Base-by-base conservation (phyloP, 2,888 invertebrate species). In the Napeogenes inachia region DNA sequence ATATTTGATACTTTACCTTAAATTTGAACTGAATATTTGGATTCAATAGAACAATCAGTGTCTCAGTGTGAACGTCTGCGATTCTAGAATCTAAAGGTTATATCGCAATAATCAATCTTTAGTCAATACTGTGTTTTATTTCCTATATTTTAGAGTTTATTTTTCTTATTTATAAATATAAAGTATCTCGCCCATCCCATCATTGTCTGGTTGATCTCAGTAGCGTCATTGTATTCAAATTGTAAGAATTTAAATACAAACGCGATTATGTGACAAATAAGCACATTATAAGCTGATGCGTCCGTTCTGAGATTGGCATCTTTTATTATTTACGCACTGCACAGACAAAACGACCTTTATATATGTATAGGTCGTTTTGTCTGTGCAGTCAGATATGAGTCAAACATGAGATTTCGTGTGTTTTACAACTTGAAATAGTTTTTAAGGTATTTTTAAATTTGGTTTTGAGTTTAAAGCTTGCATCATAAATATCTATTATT, bases 141-240 rank as follows among this genome's bases (percentile, higher is more conserved):
- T 42, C 21, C 33, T 10, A 32, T 64, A 75, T 8, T 6, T 2
- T 30, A 30, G 30, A 50, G 50, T 30, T 30, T n/a, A 50, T 30
- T n/a, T 12, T 21, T 30, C 21, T 4, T 12, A 50, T 75, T 73
- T 71, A 68, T 77, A 79, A 80, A 77, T 66, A 60, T 45, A 67
- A 62, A 65, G 57, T 50, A 60, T 54, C 60, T 82, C 81, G 85
- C 88, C 89, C 85, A 84, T 75, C 80, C 79, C 78, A 87, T 87
- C 82, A 81, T 76, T 70, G 77, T 75, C 72, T 62, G 78, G 80
- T 81, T 76, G 80, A 83, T 85, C 82, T 81, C 83, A 71, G 89
- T 86, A 85, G 89, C 88, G 70, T 77, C 84, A 89, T 90, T 90
- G 89, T 90, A 90, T 90, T 89, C 88, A 90, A 90, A 90, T 89